These are phyloP conservation scores for Limnephilus lunatus DNA, from an alignment of 2,888 invertebrate genomes.

Conservation along the genomic window DNA sequence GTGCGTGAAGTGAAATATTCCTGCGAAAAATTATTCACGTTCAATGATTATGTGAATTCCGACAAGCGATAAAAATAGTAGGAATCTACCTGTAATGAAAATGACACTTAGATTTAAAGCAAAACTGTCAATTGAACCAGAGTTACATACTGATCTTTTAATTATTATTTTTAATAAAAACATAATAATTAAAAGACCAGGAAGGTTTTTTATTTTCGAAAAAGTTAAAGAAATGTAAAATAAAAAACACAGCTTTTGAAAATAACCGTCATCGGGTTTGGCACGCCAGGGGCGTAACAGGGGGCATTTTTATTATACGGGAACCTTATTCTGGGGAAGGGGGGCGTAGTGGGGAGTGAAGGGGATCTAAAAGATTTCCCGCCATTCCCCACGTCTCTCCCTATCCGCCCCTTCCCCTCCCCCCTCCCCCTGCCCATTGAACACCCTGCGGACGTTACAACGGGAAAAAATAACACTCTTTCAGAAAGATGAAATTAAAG, in stretches of 20 bases:
- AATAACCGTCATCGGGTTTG: conserved; percentile 4
- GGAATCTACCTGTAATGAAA: too few species aligned
- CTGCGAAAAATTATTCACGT: too few species aligned
- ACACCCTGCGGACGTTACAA: conserved; percentile 22
- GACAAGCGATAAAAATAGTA: too few species aligned
- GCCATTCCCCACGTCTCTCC: not conserved
- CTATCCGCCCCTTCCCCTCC: not conserved
- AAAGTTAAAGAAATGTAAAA: not conserved
- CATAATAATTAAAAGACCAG: not conserved
- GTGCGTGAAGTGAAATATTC: too few species aligned
- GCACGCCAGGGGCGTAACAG: conserved; percentile 4
- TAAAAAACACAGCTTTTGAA: not conserved
- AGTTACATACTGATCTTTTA: too few species aligned
- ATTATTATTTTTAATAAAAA: too few species aligned
- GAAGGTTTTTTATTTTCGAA: not conserved
- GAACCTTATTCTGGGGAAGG: conserved; percentile 21
- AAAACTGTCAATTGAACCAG: too few species aligned
- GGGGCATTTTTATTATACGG: conserved; percentile 36
- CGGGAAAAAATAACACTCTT: conserved; percentile 30
- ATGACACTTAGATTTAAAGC: too few species aligned
- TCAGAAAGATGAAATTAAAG: conserved; percentile 41
- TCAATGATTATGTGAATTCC: too few species aligned
- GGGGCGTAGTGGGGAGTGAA: not conserved
- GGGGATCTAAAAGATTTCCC: conserved; percentile 25
- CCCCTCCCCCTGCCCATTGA: not conserved